Evolutionary conservation across 2,113 vertebrate species (phyloP), one percentile per base, ranked within the genome.

Genomic region (Crotophaga sulcirostris): DNA sequence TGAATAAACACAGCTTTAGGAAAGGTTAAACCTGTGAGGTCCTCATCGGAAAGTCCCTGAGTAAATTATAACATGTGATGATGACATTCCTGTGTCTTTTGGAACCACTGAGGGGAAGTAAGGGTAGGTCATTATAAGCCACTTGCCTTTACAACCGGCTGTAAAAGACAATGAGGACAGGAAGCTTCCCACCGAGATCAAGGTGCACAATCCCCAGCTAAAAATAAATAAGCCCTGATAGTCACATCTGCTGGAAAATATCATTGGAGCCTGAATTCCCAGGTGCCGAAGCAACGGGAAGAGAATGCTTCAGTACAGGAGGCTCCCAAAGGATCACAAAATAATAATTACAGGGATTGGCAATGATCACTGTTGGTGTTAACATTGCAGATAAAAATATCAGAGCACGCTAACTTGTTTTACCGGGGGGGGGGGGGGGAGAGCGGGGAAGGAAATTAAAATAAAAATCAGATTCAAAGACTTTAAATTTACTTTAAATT

Each of bases 171-270:
- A 97, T 96, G 95, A 96, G 91, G 91, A 98, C 96, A 97, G 96
- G 97, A 97, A 97, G 93, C 95, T 97, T 94, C 97, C 97, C 95
- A 96, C 96, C 29, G 97, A 97, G 97, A 98, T 97, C 96, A 98
- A 97, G 96, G 96, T 97, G 94, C 94, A 96, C 94, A 90, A 91
- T 87, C 85, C 87, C 81, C 94, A 92, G 93, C 95, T 96, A 97
- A 97, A 96, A 96, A 96, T 96, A 96, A 97, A 97, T 96, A 97
- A 97, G 89, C 80, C 79, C 89, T 19, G n/a, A 95, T 78, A 87
- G 93, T 91, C 94, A 96, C 97, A 98, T 98, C 97, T 97, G 94
- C 96, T 97, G 95, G 89, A 93, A 95, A 97, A 94, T 93, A 94
- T 96, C 96, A 96, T 7, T 88, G 83, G 70, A 96, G 91, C 67